A percentile compares a stretch with the other conserved stretches of the same genome.
These are phyloP conservation scores for Zeus faber DNA, from an alignment of 2,113 vertebrate genomes.

Conservation along the genomic window DNA sequence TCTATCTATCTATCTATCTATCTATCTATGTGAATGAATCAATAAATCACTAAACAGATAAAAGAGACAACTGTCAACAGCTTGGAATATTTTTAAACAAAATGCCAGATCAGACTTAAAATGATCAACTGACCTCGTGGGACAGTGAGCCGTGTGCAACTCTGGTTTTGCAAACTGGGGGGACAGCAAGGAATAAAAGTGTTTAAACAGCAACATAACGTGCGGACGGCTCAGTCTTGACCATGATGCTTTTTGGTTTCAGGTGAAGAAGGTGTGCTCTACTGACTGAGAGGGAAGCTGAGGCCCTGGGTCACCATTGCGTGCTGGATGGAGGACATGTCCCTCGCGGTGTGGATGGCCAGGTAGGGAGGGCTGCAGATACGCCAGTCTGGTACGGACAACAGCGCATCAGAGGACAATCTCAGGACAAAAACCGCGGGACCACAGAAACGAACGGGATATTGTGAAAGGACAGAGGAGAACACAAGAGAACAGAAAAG, in stretches of 20 bases:
- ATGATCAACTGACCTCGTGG: conserved; percentile 64
- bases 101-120: background rate
- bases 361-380: conserved; percentile 72
- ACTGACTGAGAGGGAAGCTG: conserved; percentile 73
- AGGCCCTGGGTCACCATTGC: conserved; percentile 43
- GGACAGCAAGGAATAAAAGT: conserved; percentile 11
- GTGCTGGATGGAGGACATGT: conserved; percentile 49
- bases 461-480: too few relatives aligned
- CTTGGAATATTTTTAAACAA: background rate
- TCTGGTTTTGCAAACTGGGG: conserved; percentile 76
- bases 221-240: too few relatives aligned
- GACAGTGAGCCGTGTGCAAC: conserved; percentile 73
- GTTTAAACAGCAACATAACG: background rate
- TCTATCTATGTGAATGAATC: background rate
- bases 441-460: background rate
- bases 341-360: conserved; percentile 54
- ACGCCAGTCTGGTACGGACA: conserved; percentile 46
- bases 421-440: background rate
- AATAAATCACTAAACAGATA: background rate
- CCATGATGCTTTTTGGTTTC: too few relatives aligned
- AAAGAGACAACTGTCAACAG: background rate
- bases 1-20: too few relatives aligned
- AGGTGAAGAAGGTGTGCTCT: background rate
- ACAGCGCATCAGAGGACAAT: background rate
- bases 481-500: too few relatives aligned